phyloP scores from a whole-genome alignment of 2,888 invertebrate species.

The Diarsia mendica region DNA sequence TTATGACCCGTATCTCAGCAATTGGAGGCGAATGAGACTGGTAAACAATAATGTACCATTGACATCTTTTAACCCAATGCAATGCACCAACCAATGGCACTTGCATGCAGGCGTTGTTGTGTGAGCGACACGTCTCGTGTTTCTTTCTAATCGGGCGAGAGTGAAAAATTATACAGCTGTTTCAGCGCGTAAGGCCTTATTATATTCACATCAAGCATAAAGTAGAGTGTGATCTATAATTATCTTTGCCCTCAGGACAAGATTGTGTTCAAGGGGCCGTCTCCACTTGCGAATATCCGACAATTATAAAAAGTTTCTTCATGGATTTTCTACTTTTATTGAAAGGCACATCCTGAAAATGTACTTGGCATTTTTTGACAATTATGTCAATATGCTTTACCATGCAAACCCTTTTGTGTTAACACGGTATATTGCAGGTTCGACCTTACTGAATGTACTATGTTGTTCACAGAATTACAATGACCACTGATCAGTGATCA shows the following conservation, averaged over 20 bases:
- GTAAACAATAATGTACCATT: conserved; percentile 33
- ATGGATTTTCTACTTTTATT: background rate
- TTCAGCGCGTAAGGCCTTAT: background rate
- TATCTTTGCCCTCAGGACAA: too few relatives aligned
- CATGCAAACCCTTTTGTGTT: background rate
- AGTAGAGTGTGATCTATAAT: background rate
- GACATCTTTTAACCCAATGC: conserved; percentile 32
- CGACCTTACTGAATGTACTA: background rate
- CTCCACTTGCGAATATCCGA: background rate
- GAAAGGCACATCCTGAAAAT: background rate
- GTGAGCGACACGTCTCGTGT: background rate
- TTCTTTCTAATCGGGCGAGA: conserved; percentile 21
- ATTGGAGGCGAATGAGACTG: conserved; percentile 4
- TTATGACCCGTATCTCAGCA: conserved; percentile 15
- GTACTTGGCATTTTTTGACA: background rate
- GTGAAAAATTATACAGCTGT: conserved; percentile 14
- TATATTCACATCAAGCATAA: background rate
- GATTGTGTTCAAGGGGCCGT: too few relatives aligned
- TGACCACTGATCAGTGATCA: background rate
- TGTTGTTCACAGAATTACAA: background rate
- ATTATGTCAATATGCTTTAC: background rate
- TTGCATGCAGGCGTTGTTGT: background rate
- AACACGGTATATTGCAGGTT: background rate
- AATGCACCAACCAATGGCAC: background rate
- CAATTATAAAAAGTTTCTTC: background rate